Evolutionary conservation across 2,888 invertebrate species (phyloP).

Genomic region (Nephrotoma flavescens): DNA sequence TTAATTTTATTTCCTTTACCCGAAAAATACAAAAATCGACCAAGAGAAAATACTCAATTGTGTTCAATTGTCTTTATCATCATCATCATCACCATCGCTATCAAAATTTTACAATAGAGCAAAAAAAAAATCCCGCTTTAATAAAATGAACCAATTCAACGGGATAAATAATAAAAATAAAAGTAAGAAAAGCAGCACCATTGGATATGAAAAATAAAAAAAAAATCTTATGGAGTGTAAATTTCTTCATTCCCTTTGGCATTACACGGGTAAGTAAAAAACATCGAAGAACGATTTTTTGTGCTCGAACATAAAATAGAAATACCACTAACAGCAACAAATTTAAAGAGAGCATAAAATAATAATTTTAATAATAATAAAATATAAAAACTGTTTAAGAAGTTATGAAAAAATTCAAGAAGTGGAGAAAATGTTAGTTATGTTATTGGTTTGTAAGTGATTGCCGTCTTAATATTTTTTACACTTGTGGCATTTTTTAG

Average conservation of each 20-base stretch:
- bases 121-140: neutral
- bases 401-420: neutral
- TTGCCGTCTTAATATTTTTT: conserved; percentile 3
- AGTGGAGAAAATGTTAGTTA: conserved; percentile 6
- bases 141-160: neutral
- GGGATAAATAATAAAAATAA: neutral
- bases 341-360: neutral
- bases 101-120: neutral
- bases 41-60: neutral
- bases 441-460: conserved; percentile 7
- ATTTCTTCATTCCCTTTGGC: conserved; percentile 1
- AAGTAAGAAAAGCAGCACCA: neutral
- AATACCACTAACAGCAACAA: neutral
- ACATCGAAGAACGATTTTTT: neutral
- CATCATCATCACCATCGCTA: neutral
- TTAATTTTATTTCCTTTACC: neutral
- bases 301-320: neutral
- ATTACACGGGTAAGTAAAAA: neutral
- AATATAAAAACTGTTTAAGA: neutral
- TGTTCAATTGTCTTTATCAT: neutral
- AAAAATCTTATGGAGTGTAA: neutral
- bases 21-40: neutral
- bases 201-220: neutral
- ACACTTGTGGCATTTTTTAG: neutral
- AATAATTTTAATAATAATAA: neutral